phyloP scores from a whole-genome alignment of 2,888 invertebrate genomes.

The Drosophila merina region DNA sequence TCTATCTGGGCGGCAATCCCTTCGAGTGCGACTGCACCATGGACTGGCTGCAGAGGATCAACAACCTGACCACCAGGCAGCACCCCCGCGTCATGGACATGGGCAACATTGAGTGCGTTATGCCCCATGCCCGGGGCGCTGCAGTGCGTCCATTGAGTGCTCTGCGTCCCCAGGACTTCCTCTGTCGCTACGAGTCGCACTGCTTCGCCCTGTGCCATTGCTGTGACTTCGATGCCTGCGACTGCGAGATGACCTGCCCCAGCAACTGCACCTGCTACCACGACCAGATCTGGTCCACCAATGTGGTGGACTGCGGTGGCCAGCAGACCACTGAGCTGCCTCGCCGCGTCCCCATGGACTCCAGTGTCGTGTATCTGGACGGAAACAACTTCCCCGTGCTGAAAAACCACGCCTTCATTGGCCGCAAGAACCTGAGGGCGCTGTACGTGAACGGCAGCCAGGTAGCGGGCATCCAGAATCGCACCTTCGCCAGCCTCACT shows the following conservation, averaged over 20 bases:
- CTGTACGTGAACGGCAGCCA: constrained; percentile 94
- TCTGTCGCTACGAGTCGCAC: constrained; percentile 96
- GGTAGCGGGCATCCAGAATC: constrained; percentile 94
- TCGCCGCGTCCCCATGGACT: constrained; percentile 96
- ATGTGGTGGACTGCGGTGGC: constrained; percentile 95
- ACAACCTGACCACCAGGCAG: constrained; percentile 93
- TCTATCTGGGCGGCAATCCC: constrained; percentile 96
- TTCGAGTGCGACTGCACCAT: constrained; percentile 97
- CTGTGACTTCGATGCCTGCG: constrained; percentile 98
- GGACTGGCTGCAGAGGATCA: constrained; percentile 96
- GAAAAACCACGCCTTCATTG: constrained; percentile 96
- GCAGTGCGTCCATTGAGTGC: constrained; percentile 91
- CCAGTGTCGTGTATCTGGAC: constrained; percentile 96
- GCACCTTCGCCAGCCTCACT: constrained; percentile 95
- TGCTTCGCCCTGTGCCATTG: constrained; percentile 98
- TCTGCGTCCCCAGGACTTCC: constrained; percentile 93
- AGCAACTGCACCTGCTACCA: constrained; percentile 97
- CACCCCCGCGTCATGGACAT: constrained; percentile 95
- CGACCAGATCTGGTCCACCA: constrained; percentile 96
- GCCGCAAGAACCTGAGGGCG: constrained; percentile 94
- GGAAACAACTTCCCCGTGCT: constrained; percentile 94
- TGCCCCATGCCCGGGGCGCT: constrained; percentile 93
- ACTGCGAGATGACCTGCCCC: constrained; percentile 98
- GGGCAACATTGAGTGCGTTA: constrained; percentile 94
- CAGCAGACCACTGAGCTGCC: constrained; percentile 92